phyloP scores from a whole-genome alignment of 2,888 invertebrate genomes.

The Cotesia congregata region DNA sequence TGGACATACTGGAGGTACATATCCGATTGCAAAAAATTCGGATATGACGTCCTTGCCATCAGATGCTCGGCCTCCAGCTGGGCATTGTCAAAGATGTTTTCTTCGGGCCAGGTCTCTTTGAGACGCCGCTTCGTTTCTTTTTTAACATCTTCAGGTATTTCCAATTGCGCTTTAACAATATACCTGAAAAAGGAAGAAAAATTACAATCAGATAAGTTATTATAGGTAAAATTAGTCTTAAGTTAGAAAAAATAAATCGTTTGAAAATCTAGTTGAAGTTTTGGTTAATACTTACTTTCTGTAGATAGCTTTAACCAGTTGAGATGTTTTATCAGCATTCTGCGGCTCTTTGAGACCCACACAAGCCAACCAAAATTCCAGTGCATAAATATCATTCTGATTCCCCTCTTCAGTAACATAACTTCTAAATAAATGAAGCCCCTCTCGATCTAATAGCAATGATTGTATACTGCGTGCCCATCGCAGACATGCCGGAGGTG shows the following conservation, averaged over 20 bases:
- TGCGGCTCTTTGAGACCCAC: constrained; percentile 87
- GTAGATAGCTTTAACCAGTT: constrained; percentile 87
- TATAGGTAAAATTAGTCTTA: constrained; percentile 10
- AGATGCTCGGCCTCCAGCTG: constrained; percentile 86
- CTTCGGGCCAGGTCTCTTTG: constrained; percentile 80
- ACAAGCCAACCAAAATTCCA: constrained; percentile 95
- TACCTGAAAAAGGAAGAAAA: constrained; percentile 73
- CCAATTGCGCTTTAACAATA: constrained; percentile 85
- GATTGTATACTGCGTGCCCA: constrained; percentile 91
- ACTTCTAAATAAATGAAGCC: constrained; percentile 87
- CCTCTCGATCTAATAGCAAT: constrained; percentile 88
- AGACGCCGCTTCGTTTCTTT: constrained; percentile 82
- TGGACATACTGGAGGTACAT: constrained; percentile 89
- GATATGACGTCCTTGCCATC: constrained; percentile 90
- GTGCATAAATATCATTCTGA: constrained; percentile 80
- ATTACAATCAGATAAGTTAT: constrained; percentile 4
- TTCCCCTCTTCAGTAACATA: constrained; percentile 86
- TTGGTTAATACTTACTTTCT: constrained; percentile 67
- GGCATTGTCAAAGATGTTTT: constrained; percentile 88
- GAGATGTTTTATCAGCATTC: constrained; percentile 80
- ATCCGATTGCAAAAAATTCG: constrained; percentile 93
- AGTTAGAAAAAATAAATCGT: not conserved
- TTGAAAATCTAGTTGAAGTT: too few relatives aligned
- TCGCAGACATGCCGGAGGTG: constrained; percentile 82
- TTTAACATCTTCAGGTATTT: constrained; percentile 86